Base-by-base conservation (phyloP, 2,888 invertebrate species). In the Drosophila pseudotakahashii region DNA sequence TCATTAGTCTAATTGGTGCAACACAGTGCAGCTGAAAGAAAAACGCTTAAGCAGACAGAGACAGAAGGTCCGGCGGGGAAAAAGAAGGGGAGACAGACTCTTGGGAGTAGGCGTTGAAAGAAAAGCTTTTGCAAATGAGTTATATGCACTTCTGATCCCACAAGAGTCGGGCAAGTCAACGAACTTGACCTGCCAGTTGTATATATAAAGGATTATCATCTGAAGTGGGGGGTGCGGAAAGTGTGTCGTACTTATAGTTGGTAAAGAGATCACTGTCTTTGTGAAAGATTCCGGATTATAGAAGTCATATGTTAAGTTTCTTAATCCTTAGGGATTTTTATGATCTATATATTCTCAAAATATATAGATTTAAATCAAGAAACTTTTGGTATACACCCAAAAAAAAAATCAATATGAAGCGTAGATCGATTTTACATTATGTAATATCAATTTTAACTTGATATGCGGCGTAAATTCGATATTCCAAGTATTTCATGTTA, bases 1-100 rank as follows among this genome's bases (percentile, higher is more conserved):
- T 73, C 81, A 87, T 88, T 85, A 85, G 81, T 80, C 76, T 85
- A 85, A 85, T 88, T 87, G 84, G 78, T 63, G 81, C 72, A 57
- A 53, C 66, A 57, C 51, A 53, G 48, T 64, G 60, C 26, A 68
- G 62, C 68, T 63, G 69, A 70, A 71, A 81, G 74, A 76, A 69
- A 61, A 57, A 54, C 63, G 75, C 30, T 64, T 71, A 26, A 53
- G 44, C 62, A 32, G 39, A 55, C 53, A 58, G 68, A 62, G 52
- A 45, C 50, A 45, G 34, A 26, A 26, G 37, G 26, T 30, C 5
- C 45, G 13, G 55, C 13, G 42, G 32, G 19, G 7, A 16, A n/a
- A 13, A 32, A 34, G 9, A 16, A 11, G 10, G 37, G 45, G 23
- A 44, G 13, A 32, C 37, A n/a, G 41, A 39, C 66, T 66, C 57